These are phyloP conservation scores for Temnopleurus reevesii DNA, from an alignment of 53 echinoderm and acorn worm genomes.

Conservation along the genomic window DNA sequence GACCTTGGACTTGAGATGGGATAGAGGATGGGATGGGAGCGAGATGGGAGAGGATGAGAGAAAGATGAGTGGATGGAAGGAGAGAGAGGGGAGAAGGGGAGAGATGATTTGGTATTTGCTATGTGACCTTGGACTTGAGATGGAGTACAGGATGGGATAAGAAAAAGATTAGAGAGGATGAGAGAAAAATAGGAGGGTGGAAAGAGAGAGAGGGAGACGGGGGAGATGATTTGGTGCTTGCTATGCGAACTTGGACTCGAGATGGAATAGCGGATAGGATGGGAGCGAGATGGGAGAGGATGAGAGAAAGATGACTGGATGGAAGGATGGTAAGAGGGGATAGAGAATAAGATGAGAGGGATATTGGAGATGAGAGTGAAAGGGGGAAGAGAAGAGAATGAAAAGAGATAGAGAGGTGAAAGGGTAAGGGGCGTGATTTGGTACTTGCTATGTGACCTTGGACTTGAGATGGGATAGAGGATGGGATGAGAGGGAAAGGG, in stretches of 20 bases:
- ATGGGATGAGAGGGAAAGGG: slow-evolving; percentile 34
- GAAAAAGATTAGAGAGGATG: no score
- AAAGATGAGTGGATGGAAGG: background rate
- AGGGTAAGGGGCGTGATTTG: background rate
- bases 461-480: background rate
- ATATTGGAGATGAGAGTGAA: background rate
- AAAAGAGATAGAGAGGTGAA: background rate
- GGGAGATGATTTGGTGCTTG: background rate
- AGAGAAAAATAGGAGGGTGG: background rate
- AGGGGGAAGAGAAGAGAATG: background rate
- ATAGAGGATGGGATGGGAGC: no score
- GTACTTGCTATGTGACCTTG: slow-evolving; percentile 25
- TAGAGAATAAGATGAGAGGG: no score
- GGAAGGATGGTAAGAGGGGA: background rate
- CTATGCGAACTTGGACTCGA: no score
- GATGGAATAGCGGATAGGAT: no score
- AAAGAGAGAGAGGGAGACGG: background rate
- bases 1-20: no score
- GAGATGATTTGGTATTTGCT: no score
- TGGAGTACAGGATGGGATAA: no score
- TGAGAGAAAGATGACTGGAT: background rate
- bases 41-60: background rate
- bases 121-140: no score
- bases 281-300: background rate
- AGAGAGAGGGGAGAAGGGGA: background rate